Evolutionary conservation across 2,888 invertebrate genomes (phyloP).

Genomic region (Lissonota sp.): DNA sequence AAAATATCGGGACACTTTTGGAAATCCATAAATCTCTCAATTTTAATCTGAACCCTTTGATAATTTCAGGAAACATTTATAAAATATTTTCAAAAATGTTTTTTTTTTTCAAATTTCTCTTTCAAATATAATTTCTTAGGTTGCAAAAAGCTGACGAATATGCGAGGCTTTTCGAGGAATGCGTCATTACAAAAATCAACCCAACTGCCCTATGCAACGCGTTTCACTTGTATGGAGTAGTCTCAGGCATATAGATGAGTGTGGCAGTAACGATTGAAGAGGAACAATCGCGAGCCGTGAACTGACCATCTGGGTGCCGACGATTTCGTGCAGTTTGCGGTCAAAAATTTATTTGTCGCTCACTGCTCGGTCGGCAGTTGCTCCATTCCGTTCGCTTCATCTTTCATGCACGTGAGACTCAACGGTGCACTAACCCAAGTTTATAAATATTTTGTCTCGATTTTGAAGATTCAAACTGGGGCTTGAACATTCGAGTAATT

Average conservation of each 20-base stretch:
- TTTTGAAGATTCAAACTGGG: background rate
- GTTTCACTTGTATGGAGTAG: constrained; percentile 23
- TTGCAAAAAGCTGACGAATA: background rate
- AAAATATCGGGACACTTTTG: no score
- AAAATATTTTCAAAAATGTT: no score
- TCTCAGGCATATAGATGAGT: constrained; percentile 23
- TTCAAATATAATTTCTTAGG: no score
- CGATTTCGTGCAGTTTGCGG: constrained; percentile 81
- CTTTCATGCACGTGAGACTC: constrained; percentile 27
- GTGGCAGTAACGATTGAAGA: constrained; percentile 14
- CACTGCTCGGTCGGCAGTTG: constrained; percentile 69
- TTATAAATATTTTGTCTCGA: constrained; percentile 11
- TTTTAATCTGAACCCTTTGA: no score
- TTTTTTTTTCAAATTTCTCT: no score
- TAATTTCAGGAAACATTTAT: no score
- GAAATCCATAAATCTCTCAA: no score
- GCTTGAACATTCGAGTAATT: no score
- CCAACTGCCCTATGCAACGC: background rate
- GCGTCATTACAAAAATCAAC: constrained; percentile 4
- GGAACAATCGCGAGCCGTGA: constrained; percentile 62
- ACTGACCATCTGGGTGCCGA: constrained; percentile 77
- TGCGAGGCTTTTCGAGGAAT: no score
- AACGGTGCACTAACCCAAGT: constrained; percentile 38
- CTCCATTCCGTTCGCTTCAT: constrained; percentile 23
- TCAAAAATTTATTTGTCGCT: constrained; percentile 80